These are phyloP conservation scores for Astreopora myriophthalma DNA, from an alignment of 64 coral and sea anemone species.

Conservation along the genomic window DNA sequence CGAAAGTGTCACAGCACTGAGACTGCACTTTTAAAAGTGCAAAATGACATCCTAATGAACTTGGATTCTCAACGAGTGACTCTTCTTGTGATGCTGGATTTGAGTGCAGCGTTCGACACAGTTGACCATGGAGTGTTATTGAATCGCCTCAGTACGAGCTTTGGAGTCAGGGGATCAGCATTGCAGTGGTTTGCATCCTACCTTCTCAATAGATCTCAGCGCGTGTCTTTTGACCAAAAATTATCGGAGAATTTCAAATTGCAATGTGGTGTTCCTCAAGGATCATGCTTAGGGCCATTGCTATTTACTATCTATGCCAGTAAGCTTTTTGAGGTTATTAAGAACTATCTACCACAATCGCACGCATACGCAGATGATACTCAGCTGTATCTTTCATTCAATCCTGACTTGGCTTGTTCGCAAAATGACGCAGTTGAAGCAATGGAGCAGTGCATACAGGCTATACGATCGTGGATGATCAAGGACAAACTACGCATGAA, in stretches of 20 bases:
- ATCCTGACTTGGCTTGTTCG: background rate
- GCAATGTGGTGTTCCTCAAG: slow-evolving; percentile 37
- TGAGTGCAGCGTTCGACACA: slow-evolving; percentile 40
- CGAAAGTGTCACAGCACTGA: background rate
- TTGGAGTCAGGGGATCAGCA: slow-evolving; percentile 20
- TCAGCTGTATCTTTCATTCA: slow-evolving; percentile 39
- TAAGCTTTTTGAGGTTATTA: slow-evolving; percentile 3
- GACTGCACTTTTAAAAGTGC: slow-evolving; percentile 13
- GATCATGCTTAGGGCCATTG: slow-evolving; percentile 34
- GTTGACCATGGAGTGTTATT: slow-evolving; percentile 34
- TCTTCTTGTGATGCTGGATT: slow-evolving; percentile 11
- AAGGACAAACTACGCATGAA: background rate
- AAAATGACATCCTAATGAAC: background rate
- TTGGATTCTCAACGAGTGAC: slow-evolving; percentile 23
- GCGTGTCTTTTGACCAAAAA: slow-evolving; percentile 16
- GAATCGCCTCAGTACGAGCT: slow-evolving; percentile 11
- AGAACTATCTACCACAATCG: background rate
- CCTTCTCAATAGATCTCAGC: background rate
- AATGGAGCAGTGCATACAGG: background rate
- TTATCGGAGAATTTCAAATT: slow-evolving; percentile 16
- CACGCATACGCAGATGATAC: slow-evolving; percentile 18
- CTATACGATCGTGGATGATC: background rate
- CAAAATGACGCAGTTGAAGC: background rate
- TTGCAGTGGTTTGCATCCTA: slow-evolving; percentile 27
- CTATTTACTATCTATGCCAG: slow-evolving; percentile 34